Conservation (phyloP, 2,797 vertebrate genomes). For the Macrochelys suwanniensis region DNA sequence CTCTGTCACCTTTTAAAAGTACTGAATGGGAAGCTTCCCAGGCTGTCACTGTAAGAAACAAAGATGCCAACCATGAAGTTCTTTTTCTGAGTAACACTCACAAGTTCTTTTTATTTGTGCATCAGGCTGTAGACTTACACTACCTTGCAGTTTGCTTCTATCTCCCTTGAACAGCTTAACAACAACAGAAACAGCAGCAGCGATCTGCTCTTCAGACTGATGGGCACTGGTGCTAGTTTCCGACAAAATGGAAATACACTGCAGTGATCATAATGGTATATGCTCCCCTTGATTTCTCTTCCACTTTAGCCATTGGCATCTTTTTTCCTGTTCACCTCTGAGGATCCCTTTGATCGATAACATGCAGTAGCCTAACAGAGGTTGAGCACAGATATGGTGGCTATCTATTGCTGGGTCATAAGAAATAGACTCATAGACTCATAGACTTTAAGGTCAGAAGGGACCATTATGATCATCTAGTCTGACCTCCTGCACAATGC, state of each 20-base stretch:
- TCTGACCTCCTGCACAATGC: no score
- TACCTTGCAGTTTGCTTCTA: neutral
- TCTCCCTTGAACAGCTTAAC: neutral
- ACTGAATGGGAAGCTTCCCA: neutral
- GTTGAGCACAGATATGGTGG: neutral
- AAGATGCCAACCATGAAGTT: constrained; percentile 13
- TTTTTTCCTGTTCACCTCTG: neutral
- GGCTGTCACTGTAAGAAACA: constrained; percentile 16
- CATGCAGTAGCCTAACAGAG: neutral
- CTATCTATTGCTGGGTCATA: neutral
- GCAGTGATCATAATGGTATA: neutral
- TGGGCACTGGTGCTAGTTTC: neutral
- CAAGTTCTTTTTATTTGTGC: neutral
- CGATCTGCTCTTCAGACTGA: neutral
- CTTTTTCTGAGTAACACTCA: neutral
- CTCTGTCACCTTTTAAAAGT: neutral
- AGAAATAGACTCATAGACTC: no score
- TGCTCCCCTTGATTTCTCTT: neutral
- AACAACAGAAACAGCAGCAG: constrained; percentile 6
- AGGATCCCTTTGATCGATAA: neutral
- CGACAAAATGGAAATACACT: neutral
- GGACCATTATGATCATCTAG: no score
- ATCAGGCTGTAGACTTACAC: neutral
- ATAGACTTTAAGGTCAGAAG: no score
- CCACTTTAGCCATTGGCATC: neutral